Base-by-base conservation (phyloP, 2,113 vertebrate species). In the Cyanistes caeruleus region DNA sequence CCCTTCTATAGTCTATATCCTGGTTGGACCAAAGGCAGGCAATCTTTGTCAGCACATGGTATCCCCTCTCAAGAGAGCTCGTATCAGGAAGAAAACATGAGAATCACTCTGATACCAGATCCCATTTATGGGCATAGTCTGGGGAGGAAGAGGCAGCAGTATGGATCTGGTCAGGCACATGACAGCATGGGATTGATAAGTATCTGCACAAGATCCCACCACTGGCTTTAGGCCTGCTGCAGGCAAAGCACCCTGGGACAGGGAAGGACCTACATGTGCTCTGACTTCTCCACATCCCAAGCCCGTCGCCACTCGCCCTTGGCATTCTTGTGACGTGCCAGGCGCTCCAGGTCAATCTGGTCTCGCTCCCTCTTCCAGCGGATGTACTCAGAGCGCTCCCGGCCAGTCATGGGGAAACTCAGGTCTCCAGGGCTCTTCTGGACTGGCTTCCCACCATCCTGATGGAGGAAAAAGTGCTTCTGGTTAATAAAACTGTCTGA, bases 271-370 rank as follows among this genome's bases (percentile, higher is more conserved):
- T 99, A 99, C 99, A 98, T 99, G 89, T 98, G 97, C 62, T 99
- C 98, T 0, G 98, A 98, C 96, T 99, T 99, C 97, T 99, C 98
- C 98, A 99, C 91, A 97, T 99, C 99, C 99, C 99, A 99, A 5
- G 99, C 99, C 86, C 99, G 98, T 75, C 98, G 98, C 99, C 99
- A 99, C 97, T 99, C 99, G 93, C 99, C 99, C 96, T 98, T 99
- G 31, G 99, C 98, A 0, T 99, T 99, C 97, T 98, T 99, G 97
- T 99, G 99, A 15, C 99, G 98, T 4, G 99, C 99, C 68, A 99
- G 97, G 20, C 99, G 98, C 75, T 99, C 99, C 79, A 98, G 96
- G 98, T 99, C 99, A 0, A 99, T 99, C 97, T 99, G 98, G 37
- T 99, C 99, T 1, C 99, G 97, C 95, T 99, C 99, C 73, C 97